Evolutionary conservation across 1,140 invertebrate genomes (phyloP).

Genomic region (Cydia splendana): DNA sequence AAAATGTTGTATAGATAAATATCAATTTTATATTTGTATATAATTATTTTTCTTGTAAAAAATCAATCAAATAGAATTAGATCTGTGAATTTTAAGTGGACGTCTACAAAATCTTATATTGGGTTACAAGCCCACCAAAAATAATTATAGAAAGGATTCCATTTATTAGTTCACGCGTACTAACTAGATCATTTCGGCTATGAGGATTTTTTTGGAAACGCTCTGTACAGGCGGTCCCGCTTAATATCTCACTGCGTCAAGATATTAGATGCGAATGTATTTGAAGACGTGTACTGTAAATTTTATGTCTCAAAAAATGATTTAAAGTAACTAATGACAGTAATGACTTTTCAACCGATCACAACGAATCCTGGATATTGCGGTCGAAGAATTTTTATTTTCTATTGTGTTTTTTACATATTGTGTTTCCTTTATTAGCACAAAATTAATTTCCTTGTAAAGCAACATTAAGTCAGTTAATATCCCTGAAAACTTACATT

Average conservation of each 20-base stretch:
- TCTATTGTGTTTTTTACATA: no score
- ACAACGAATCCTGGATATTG: no score
- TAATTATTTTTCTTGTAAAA: constrained; percentile 72
- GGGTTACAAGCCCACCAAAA: constrained; percentile 60
- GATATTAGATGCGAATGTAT: not conserved
- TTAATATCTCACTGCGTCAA: not conserved
- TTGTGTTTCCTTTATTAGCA: no score
- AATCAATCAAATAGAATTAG: constrained; percentile 73
- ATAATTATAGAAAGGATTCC: constrained; percentile 49
- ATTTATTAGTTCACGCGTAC: constrained; percentile 45
- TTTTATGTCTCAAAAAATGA: no score
- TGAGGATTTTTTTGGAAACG: constrained; percentile 36
- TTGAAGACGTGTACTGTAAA: not conserved
- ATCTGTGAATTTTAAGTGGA: constrained; percentile 60
- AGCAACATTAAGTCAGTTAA: no score
- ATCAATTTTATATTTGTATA: constrained; percentile 77
- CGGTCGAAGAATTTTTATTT: no score
- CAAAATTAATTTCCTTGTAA: no score
- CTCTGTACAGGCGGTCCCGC: not conserved
- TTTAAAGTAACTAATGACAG: no score
- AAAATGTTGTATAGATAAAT: constrained; percentile 70
- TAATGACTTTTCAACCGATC: no score
- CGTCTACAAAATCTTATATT: constrained; percentile 42
- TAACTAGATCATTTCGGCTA: constrained; percentile 45
- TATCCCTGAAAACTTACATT: no score